phyloP scores from a whole-genome alignment of 2,113 vertebrate genomes.

The Promerops cafer region DNA sequence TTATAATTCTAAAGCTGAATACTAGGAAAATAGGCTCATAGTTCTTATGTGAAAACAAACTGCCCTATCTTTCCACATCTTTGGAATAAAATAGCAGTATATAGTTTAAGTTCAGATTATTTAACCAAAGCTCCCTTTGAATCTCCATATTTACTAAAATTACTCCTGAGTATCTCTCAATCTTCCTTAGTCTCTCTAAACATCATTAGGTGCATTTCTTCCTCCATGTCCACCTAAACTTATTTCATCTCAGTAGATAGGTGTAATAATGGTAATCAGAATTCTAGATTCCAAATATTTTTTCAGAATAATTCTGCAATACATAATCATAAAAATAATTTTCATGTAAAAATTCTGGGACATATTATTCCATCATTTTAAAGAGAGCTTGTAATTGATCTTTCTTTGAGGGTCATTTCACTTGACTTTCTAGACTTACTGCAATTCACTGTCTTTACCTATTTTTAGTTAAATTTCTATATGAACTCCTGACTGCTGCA shows the following conservation, averaged over 20 bases:
- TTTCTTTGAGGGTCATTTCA: neutral
- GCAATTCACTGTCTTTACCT: neutral
- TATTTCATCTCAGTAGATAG: neutral
- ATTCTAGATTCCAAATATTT: neutral
- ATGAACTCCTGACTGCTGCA: neutral
- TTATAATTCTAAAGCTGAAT: neutral
- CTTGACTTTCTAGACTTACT: neutral
- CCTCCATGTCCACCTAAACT: neutral
- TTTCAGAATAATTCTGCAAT: neutral
- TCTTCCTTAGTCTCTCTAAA: neutral
- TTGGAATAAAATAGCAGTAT: neutral
- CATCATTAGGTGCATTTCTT: neutral
- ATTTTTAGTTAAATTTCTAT: neutral
- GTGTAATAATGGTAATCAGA: neutral
- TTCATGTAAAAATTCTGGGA: neutral
- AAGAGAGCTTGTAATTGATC: neutral
- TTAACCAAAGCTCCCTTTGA: neutral
- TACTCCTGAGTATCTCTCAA: neutral
- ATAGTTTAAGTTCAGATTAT: neutral
- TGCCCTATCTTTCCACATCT: neutral
- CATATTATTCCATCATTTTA: neutral
- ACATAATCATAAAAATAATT: neutral
- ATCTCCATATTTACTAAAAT: neutral
- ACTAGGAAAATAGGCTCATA: neutral
- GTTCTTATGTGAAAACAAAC: constrained; percentile 12